Evolutionary conservation across 2,797 vertebrate species (phyloP).

Genomic region (Smutsia temminckii): DNA sequence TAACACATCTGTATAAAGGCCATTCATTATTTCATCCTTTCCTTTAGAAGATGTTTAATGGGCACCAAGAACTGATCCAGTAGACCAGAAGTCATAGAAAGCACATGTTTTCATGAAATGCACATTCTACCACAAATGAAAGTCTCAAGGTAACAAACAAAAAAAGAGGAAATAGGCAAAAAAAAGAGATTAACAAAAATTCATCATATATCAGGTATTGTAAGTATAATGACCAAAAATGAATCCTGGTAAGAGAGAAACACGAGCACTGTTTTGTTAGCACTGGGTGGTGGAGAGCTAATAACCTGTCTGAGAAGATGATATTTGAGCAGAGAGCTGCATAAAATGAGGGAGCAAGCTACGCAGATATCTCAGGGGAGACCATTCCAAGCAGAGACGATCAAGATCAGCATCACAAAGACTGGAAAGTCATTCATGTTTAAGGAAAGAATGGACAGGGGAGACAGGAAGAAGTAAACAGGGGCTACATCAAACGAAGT

Average conservation of each 20-base stretch:
- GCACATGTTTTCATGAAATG: neutral
- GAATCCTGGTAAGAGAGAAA: neutral
- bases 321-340: neutral
- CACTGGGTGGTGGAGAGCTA: neutral
- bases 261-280: neutral
- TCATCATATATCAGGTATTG: neutral
- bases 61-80: neutral
- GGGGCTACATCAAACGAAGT: neutral
- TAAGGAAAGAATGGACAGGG: neutral
- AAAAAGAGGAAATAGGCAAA: neutral
- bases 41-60: neutral
- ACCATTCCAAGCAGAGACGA: neutral
- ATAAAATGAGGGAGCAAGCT: neutral
- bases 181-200: neutral
- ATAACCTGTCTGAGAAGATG: neutral
- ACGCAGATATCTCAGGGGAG: neutral
- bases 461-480: neutral
- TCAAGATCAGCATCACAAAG: neutral
- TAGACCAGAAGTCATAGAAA: neutral
- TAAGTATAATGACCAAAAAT: neutral
- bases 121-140: neutral
- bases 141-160: neutral
- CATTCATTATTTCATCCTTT: neutral
- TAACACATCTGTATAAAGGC: neutral
- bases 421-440: neutral